Evolutionary conservation across 2,113 vertebrate species (phyloP), one percentile per base, ranked within the genome.

Genomic region (Bombycilla garrulus): DNA sequence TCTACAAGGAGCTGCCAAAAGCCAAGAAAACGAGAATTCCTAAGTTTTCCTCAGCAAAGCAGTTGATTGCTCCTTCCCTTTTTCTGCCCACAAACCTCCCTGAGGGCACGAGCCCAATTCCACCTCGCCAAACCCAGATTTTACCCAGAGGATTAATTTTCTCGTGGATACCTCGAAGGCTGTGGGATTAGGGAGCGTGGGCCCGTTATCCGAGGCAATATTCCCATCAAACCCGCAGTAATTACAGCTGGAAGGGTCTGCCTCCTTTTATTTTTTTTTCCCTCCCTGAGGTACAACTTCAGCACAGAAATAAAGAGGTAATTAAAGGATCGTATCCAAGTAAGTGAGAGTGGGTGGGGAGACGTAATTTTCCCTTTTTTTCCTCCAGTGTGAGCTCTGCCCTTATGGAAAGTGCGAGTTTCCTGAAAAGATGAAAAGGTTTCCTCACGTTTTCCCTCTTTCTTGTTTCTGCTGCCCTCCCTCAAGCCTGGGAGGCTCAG

Each of bases 301-400:
- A 95, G 87, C 88, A 50, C 61, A 70, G 69, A 92, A 54, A 77
- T 76, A 28, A 72, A 85, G 78, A 77, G 74, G 90, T 93, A 96
- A 98, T 98, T 98, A 97, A 96, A 82, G 65, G 88, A 92, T 95
- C 78, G 29, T 80, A 93, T 86, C n/a, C 38, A 90, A 62, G 92
- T 85, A 35, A 89, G 67, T 14, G 84, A 71, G 94, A 95, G 95
- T 90, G 61, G 5, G 66, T 58, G 44, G 77, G 91, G 57, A 89
- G 76, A 21, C 35, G 72, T 23, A 44, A 57, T n/a, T 94, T 83
- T 69, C 35, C 24, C 50, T 70, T 64, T 60, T 73, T 36, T 44
- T 11, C 33, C 61, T 62, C 23, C 12, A 64, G 58, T 10, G 17
- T n/a, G 86, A 95, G 80, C 73, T 90, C 50, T 92, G 42, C 67